These are phyloP conservation scores for Matsumurasca onukii DNA, from an alignment of 1,140 invertebrate species.

Conservation along the genomic window DNA sequence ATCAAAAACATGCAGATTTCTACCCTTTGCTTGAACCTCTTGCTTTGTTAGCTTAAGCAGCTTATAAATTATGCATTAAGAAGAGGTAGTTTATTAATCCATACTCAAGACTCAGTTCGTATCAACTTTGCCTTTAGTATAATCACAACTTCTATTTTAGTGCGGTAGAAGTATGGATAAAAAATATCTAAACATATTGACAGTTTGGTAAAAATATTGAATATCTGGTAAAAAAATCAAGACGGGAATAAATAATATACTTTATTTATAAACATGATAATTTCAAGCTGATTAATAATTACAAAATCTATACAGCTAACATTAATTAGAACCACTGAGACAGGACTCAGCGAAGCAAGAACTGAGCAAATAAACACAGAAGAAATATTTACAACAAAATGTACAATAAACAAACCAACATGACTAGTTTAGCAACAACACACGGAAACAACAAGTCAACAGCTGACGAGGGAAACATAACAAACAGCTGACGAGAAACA, in stretches of 20 bases:
- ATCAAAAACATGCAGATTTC: too few species aligned
- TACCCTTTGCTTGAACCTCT: too few species aligned
- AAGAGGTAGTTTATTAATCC: too few species aligned
- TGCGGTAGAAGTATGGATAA: too few species aligned
- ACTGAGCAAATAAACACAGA: slow-evolving; percentile 11
- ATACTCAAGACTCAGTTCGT: too few species aligned
- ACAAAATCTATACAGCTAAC: slow-evolving; percentile 25
- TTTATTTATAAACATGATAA: slow-evolving; percentile 27
- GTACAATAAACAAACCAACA: slow-evolving; percentile 12
- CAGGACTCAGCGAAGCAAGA: neutral
- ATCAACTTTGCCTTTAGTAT: too few species aligned
- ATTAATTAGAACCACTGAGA: neutral
- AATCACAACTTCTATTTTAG: too few species aligned
- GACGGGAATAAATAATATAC: neutral
- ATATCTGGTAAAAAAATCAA: too few species aligned
- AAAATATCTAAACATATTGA: neutral
- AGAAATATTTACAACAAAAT: slow-evolving; percentile 22
- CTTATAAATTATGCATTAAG: too few species aligned
- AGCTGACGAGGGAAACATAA: neutral
- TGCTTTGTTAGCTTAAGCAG: too few species aligned
- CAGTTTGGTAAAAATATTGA: neutral
- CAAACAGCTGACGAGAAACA: neutral
- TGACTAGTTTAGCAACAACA: neutral
- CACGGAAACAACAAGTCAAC: neutral
- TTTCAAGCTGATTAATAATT: slow-evolving; percentile 24